A percentile compares a stretch with the other conserved stretches of the same genome.
Conservation (phyloP, 2,113 vertebrate species). For the Phrynosoma blainvillii region DNA sequence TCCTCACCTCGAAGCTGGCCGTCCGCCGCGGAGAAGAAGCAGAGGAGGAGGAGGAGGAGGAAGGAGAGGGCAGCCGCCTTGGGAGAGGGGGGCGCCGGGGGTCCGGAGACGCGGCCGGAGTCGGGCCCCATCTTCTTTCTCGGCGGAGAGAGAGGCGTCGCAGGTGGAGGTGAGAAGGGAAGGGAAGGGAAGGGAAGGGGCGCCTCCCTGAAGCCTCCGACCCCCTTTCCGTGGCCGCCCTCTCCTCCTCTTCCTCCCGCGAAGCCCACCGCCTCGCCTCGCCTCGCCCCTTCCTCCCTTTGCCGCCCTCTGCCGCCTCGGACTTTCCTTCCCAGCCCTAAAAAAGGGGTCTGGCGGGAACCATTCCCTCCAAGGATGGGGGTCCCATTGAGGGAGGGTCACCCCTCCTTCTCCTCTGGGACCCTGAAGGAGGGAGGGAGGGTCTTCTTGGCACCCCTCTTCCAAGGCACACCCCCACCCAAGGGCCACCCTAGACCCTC, state of each 20-base stretch:
- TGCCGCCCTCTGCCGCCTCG: conserved; percentile 6
- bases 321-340: background rate
- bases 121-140: too few relatives aligned
- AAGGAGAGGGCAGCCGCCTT: background rate
- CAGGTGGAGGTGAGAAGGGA: conserved; percentile 7
- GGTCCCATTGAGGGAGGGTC: background rate
- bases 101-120: background rate
- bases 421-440: too few relatives aligned
- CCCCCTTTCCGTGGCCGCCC: background rate
- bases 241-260: background rate
- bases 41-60: conserved; percentile 18
- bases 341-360: background rate
- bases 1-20: conserved; percentile 79
- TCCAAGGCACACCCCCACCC: too few relatives aligned
- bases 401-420: too few relatives aligned
- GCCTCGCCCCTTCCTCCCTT: conserved; percentile 15
- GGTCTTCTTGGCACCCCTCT: too few relatives aligned
- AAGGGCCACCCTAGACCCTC: background rate
- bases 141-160: background rate
- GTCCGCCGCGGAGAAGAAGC: conserved; percentile 54
- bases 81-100: background rate
- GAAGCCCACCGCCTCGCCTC: background rate
- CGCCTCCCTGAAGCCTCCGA: too few relatives aligned
- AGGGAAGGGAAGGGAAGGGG: too few relatives aligned
- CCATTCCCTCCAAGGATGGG: background rate